Evolutionary conservation across 2,888 invertebrate genomes (phyloP).

Genomic region (Bhutanitis thaidina): DNA sequence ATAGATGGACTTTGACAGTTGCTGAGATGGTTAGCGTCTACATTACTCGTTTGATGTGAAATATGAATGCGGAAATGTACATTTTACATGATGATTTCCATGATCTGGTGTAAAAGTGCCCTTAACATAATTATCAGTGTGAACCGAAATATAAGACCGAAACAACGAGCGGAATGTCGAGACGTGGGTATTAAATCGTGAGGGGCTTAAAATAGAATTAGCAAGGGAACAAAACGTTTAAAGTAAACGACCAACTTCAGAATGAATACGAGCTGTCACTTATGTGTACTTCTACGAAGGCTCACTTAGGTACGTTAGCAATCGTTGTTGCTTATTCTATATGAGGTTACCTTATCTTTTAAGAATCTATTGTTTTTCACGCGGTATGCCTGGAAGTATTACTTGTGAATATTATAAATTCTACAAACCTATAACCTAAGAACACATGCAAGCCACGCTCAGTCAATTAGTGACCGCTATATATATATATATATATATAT

Average conservation of each 20-base stretch:
- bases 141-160: neutral
- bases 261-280: slow-evolving; percentile 4
- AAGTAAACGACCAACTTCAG: neutral
- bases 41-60: too few species aligned
- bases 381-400: neutral
- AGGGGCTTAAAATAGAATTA: neutral
- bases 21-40: too few species aligned
- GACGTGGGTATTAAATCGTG: too few species aligned
- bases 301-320: neutral
- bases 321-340: neutral
- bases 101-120: neutral
- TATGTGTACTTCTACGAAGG: slow-evolving; percentile 15
- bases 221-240: neutral
- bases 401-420: neutral
- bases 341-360: slow-evolving; percentile 13
- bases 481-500: too few species aligned
- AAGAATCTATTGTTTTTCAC: neutral
- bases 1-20: too few species aligned
- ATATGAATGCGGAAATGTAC: too few species aligned
- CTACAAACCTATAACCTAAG: slow-evolving; percentile 8
- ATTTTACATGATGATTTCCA: too few species aligned
- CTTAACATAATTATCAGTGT: neutral
- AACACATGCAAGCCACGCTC: slow-evolving; percentile 14
- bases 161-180: neutral
- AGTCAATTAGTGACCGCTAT: slow-evolving; percentile 4